Percentiles rank a stretch among this genome's conserved stretches.
These are phyloP conservation scores for Boloria euphrosyne DNA, from an alignment of 2,888 invertebrate genomes.

Conservation along the genomic window DNA sequence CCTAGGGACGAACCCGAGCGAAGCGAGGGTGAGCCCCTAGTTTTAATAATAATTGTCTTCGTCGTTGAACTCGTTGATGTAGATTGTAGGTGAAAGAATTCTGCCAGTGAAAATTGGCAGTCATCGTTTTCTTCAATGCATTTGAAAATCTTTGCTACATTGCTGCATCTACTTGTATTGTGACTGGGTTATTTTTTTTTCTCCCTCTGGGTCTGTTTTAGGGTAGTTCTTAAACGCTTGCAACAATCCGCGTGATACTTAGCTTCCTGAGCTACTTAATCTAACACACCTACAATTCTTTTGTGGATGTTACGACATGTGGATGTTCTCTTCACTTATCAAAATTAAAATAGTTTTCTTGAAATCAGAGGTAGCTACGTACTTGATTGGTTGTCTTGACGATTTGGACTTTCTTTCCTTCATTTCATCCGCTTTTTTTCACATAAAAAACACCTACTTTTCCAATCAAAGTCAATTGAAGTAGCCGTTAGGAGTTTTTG, in stretches of 20 bases:
- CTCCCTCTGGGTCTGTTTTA: constrained; percentile 4
- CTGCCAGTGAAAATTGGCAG: constrained; percentile 37
- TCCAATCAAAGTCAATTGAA: constrained; percentile 18
- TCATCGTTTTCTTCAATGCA: constrained; percentile 36
- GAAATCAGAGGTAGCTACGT: constrained; percentile 14
- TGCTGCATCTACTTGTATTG: constrained; percentile 30
- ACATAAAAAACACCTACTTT: constrained; percentile 13
- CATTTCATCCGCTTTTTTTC: constrained; percentile 20
- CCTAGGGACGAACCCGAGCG: too few relatives aligned
- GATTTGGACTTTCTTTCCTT: constrained; percentile 14
- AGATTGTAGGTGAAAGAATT: too few relatives aligned
- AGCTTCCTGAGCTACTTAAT: too few relatives aligned
- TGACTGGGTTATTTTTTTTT: constrained; percentile 28
- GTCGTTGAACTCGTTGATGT: too few relatives aligned
- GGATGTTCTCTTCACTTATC: constrained; percentile 16
- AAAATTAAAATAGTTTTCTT: constrained; percentile 21
- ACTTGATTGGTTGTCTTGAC: constrained; percentile 7
- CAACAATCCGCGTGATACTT: too few relatives aligned
- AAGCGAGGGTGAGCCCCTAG: too few relatives aligned
- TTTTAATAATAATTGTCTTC: too few relatives aligned
- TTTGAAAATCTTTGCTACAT: constrained; percentile 34
- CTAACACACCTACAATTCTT: constrained; percentile 26
- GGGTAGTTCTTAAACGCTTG: not conserved
- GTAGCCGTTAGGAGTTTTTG: constrained; percentile 18
- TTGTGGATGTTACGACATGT: constrained; percentile 21